Evolutionary conservation across 2,888 invertebrate genomes (phyloP).

Genomic region (Andrena camellia): DNA sequence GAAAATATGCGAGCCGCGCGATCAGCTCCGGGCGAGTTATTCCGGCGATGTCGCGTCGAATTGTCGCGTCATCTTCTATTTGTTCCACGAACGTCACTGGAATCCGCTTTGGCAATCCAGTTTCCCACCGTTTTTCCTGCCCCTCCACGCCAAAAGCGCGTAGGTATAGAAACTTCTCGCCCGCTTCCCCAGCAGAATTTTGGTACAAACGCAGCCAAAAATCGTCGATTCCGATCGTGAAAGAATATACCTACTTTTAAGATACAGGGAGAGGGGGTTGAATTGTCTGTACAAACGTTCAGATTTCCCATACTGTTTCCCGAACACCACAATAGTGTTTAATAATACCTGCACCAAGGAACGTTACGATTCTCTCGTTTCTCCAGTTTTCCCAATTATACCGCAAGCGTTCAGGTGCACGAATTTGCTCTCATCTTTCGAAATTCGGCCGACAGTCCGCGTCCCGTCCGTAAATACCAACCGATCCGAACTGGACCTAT

Average conservation of each 20-base stretch:
- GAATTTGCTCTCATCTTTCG: neutral
- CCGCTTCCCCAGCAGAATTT: neutral
- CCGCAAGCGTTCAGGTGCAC: neutral
- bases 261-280: too few relatives aligned
- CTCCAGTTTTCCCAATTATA: neutral
- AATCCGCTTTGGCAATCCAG: conserved; percentile 22
- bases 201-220: neutral
- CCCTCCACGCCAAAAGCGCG: neutral
- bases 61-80: conserved; percentile 7
- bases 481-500: neutral
- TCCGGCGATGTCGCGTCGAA: conserved; percentile 3
- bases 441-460: conserved; percentile 2
- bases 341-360: neutral
- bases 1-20: conserved; percentile 41
- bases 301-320: neutral
- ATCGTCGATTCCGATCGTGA: neutral
- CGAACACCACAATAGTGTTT: neutral
- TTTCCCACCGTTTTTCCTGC: neutral
- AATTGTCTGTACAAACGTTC: too few relatives aligned
- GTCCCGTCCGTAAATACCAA: neutral
- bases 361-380: neutral
- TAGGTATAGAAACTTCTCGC: neutral
- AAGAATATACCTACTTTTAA: neutral
- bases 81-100: neutral
- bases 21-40: conserved; percentile 51